phyloP scores from a whole-genome alignment of 1,140 invertebrate species.

The Temnothorax longispinosus region DNA sequence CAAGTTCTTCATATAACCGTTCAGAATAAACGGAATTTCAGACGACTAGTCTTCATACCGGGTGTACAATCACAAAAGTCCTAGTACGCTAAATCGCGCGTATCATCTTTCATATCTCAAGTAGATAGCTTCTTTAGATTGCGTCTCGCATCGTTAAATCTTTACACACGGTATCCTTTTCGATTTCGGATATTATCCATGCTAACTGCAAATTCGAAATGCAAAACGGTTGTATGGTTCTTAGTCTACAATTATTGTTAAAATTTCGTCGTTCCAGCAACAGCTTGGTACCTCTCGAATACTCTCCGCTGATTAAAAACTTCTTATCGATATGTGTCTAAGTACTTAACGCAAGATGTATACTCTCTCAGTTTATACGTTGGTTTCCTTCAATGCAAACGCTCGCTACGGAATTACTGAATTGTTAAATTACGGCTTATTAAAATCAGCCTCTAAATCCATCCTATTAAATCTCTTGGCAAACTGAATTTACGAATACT shows the following conservation, averaged over 20 bases:
- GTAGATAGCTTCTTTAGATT: conserved; percentile 20
- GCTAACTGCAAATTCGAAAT: conserved; percentile 12
- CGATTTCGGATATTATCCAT: not conserved
- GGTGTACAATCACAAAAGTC: conserved; percentile 4
- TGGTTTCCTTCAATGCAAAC: not conserved
- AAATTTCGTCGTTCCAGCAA: conserved; percentile 16
- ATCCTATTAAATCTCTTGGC: not conserved
- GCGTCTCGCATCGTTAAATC: not conserved
- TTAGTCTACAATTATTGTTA: conserved; percentile 22
- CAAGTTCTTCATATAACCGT: not conserved
- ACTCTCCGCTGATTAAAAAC: conserved; percentile 3
- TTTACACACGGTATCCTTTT: not conserved
- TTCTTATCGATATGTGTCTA: conserved; percentile 39
- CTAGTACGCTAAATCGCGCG: not conserved
- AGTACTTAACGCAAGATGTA: conserved; percentile 17
- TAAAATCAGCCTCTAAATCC: conserved; percentile 18
- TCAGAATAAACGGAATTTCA: conserved; percentile 27
- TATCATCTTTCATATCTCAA: conserved; percentile 28
- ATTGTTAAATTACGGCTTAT: conserved; percentile 2
- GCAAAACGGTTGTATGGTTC: not conserved
- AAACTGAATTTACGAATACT: conserved; percentile 16
- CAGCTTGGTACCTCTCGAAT: not conserved
- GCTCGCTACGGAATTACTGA: not conserved
- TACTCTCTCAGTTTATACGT: not conserved
- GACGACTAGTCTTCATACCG: not conserved